Conservation (phyloP, 2,113 vertebrate genomes). For the Cacatua alba region DNA sequence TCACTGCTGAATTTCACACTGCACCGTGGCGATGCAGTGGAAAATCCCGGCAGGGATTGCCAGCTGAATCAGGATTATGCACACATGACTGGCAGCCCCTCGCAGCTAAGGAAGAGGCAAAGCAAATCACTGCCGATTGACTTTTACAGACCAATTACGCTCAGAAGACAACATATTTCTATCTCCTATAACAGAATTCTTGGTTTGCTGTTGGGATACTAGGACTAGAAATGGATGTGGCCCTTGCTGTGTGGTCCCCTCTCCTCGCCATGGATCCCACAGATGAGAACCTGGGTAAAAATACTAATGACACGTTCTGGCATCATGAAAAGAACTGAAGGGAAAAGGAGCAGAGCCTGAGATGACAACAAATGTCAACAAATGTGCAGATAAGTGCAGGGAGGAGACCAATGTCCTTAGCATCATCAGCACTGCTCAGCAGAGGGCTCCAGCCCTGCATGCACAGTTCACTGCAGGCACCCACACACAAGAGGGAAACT, state of each 20-base stretch:
- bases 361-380: not conserved
- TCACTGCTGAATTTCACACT: not conserved
- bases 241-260: not conserved
- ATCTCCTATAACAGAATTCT: not conserved
- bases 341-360: not conserved
- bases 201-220: not conserved
- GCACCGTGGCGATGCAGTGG: not conserved
- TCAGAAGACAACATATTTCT: not conserved
- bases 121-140: not conserved
- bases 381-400: not conserved
- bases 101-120: not conserved
- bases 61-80: constrained; percentile 2
- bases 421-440: not conserved
- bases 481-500: rapidly evolving
- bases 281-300: not conserved
- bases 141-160: not conserved
- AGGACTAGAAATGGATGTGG: rapidly evolving
- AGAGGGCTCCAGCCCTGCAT: not conserved
- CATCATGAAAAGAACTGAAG: rapidly evolving
- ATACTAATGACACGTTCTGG: rapidly evolving
- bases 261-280: not conserved
- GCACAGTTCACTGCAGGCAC: not conserved
- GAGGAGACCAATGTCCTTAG: not conserved
- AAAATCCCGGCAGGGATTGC: not conserved
- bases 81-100: not conserved